phyloP scores from a whole-genome alignment of 1,140 invertebrate species.

The Babylonia areolata region DNA sequence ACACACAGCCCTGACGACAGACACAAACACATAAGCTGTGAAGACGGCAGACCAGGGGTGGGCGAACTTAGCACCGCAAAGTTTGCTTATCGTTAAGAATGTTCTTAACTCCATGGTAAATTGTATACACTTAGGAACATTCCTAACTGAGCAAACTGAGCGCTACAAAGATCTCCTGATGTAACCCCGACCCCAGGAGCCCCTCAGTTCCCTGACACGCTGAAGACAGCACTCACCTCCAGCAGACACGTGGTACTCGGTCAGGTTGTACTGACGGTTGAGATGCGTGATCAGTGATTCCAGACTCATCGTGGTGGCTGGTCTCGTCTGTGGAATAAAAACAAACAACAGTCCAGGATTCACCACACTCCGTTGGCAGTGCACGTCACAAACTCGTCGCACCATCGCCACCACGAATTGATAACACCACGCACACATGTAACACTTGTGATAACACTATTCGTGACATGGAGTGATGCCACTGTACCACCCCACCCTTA shows the following conservation, averaged over 20 bases:
- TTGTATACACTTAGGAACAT: too few species aligned
- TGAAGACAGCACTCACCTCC: slow-evolving; percentile 13
- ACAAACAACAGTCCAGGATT: too few species aligned
- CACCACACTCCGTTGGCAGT: too few species aligned
- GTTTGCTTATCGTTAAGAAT: too few species aligned
- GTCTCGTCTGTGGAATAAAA: too few species aligned
- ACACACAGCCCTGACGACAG: too few species aligned
- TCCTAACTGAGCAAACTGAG: background rate
- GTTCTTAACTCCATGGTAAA: too few species aligned
- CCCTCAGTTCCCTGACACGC: background rate
- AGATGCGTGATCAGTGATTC: background rate
- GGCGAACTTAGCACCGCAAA: background rate
- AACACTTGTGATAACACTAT: background rate
- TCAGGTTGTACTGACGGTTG: slow-evolving; percentile 29
- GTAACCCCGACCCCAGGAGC: background rate
- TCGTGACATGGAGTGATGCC: too few species aligned
- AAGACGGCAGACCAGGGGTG: background rate
- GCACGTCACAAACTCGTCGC: too few species aligned
- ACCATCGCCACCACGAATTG: too few species aligned
- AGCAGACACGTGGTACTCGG: slow-evolving; percentile 2
- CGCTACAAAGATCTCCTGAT: background rate
- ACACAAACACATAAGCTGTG: too few species aligned
- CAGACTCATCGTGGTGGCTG: background rate
- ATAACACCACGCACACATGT: background rate
- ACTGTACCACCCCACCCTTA: too few species aligned